These are phyloP conservation scores for Axis porcinus DNA, from an alignment of 2,113 vertebrate genomes.

Conservation along the genomic window DNA sequence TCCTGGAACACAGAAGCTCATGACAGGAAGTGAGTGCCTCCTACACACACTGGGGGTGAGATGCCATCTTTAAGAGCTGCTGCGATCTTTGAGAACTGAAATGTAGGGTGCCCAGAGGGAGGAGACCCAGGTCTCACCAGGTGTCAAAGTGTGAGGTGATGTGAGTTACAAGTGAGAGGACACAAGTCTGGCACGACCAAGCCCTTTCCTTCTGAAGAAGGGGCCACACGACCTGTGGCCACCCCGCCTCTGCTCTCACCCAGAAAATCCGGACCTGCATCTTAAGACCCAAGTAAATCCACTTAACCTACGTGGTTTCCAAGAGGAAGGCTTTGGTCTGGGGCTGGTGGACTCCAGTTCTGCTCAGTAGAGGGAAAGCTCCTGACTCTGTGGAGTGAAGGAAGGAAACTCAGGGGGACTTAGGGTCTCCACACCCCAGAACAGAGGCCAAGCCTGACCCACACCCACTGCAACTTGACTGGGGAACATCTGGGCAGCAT, in stretches of 20 bases:
- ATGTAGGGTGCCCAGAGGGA: accelerated
- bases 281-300: too few relatives aligned
- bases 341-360: too few relatives aligned
- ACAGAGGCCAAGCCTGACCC: accelerated
- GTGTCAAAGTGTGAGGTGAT: too few relatives aligned
- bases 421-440: too few relatives aligned
- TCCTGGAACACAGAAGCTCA: accelerated
- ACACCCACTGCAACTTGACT: accelerated
- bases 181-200: accelerated
- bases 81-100: not conserved
- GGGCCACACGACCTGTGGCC: accelerated
- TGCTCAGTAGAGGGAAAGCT: too few relatives aligned
- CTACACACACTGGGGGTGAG: accelerated
- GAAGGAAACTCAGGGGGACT: accelerated
- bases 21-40: not conserved
- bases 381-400: too few relatives aligned
- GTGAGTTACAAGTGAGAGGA: accelerated
- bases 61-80: accelerated
- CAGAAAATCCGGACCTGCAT: accelerated
- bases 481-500: not conserved
- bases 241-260: accelerated
- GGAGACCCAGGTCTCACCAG: accelerated
- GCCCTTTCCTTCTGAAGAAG: accelerated
- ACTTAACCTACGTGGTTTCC: accelerated
- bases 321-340: not conserved